These are phyloP conservation scores for Brachypteracias leptosomus DNA, from an alignment of 2,113 vertebrate species.

Conservation along the genomic window DNA sequence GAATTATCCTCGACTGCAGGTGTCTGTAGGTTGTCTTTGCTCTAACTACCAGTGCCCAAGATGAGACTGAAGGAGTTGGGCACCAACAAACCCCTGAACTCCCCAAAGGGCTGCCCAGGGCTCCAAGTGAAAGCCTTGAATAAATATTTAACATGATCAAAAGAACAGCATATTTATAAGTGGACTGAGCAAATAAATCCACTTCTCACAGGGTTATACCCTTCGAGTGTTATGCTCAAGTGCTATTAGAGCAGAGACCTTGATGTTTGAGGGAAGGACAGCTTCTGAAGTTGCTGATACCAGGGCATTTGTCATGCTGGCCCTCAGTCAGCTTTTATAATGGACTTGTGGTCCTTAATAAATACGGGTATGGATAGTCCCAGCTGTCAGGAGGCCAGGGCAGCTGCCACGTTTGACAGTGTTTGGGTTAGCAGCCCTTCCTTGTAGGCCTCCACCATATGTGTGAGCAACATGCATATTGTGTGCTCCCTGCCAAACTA, in stretches of 20 bases:
- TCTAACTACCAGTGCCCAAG: background rate
- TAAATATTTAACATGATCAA: background rate
- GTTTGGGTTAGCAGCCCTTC: slow-evolving; percentile 46
- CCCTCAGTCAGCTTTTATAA: slow-evolving; percentile 27
- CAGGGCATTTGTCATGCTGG: background rate
- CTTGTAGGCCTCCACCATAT: background rate
- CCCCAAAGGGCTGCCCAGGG: background rate
- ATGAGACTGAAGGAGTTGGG: background rate
- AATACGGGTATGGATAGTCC: background rate
- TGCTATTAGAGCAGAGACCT: slow-evolving; percentile 12
- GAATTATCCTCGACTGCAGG: background rate
- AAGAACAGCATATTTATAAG: background rate
- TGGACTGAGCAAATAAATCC: slow-evolving; percentile 10
- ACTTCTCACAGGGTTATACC: background rate
- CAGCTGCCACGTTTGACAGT: background rate
- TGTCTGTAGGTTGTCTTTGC: background rate
- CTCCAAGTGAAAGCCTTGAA: background rate
- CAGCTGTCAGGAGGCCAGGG: slow-evolving; percentile 40
- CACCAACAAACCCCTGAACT: background rate
- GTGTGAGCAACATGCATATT: background rate
- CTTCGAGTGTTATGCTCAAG: background rate
- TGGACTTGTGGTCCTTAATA: slow-evolving; percentile 32
- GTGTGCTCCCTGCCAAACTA: background rate
- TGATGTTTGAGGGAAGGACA: slow-evolving; percentile 11
- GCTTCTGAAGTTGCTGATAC: background rate